A percentile compares a stretch with the other conserved stretches of the same genome.
These are phyloP conservation scores for Oscheius sp. DNA, from an alignment of 1,140 invertebrate species.

Conservation along the genomic window DNA sequence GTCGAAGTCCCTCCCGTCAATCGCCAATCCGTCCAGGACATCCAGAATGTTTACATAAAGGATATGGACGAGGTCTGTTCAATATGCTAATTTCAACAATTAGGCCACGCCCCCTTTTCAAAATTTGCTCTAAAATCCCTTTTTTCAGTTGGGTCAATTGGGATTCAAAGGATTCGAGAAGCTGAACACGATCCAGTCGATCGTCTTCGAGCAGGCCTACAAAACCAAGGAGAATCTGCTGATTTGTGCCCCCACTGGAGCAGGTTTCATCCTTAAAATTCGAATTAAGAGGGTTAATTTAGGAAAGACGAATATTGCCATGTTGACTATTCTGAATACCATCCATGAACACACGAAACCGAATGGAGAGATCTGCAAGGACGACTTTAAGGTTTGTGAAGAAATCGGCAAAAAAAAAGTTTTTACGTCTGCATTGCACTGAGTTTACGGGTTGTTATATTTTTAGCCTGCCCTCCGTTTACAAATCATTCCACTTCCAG, in stretches of 20 bases:
- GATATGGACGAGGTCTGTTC: slow-evolving; percentile 49
- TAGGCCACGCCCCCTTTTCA: not conserved
- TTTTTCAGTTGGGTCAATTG: slow-evolving; percentile 73
- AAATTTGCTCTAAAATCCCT: not conserved
- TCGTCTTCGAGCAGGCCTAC: slow-evolving; percentile 91
- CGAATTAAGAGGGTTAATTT: slow-evolving; percentile 48
- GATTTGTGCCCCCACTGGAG: slow-evolving; percentile 91
- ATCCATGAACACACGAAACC: slow-evolving; percentile 73
- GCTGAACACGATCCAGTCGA: slow-evolving; percentile 89
- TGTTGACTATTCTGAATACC: slow-evolving; percentile 85
- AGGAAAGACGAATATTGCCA: slow-evolving; percentile 92
- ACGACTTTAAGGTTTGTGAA: slow-evolving; percentile 93
- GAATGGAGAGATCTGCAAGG: slow-evolving; percentile 73
- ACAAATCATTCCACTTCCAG: too few species aligned
- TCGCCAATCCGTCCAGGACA: slow-evolving; percentile 70
- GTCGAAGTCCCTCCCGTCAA: slow-evolving; percentile 65
- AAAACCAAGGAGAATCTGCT: slow-evolving; percentile 93
- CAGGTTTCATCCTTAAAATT: slow-evolving; percentile 66
- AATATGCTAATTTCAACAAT: slow-evolving; percentile 3
- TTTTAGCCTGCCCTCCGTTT: too few species aligned
- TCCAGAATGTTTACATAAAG: slow-evolving; percentile 64
- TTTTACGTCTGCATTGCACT: too few species aligned
- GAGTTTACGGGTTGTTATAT: too few species aligned
- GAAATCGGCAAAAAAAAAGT: too few species aligned
- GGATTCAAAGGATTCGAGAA: slow-evolving; percentile 81